Evolutionary conservation across 2,888 invertebrate genomes (phyloP).

Genomic region (Phania funesta): DNA sequence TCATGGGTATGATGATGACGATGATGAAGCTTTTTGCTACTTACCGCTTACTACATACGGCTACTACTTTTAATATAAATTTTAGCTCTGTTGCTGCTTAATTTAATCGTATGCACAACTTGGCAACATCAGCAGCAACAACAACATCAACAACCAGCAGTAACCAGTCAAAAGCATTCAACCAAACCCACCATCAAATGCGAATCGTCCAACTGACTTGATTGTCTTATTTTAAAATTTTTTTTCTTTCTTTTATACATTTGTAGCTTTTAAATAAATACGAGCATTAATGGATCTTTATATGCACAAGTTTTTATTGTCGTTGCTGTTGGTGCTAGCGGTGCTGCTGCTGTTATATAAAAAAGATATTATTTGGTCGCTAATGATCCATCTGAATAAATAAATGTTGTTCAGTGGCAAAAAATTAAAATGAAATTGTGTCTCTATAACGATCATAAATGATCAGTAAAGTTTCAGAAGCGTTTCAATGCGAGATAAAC

Average conservation of each 20-base stretch:
- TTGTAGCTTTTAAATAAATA: slow-evolving; percentile 34
- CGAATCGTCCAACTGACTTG: slow-evolving; percentile 53
- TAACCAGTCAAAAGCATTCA: slow-evolving; percentile 32
- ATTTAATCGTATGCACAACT: slow-evolving; percentile 50
- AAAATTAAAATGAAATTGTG: slow-evolving; percentile 38
- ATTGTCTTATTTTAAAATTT: background rate
- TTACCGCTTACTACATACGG: slow-evolving; percentile 49
- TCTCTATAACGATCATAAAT: slow-evolving; percentile 38
- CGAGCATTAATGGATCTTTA: background rate
- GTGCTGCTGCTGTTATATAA: slow-evolving; percentile 18
- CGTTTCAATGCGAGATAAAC: slow-evolving; percentile 34
- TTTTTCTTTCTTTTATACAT: background rate
- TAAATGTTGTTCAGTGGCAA: slow-evolving; percentile 52
- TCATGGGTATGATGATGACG: slow-evolving; percentile 22
- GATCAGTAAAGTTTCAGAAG: slow-evolving; percentile 16
- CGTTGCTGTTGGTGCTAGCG: slow-evolving; percentile 24
- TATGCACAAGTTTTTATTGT: slow-evolving; percentile 19
- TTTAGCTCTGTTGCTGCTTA: slow-evolving; percentile 3
- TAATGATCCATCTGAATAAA: slow-evolving; percentile 56
- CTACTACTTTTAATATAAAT: slow-evolving; percentile 50
- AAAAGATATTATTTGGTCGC: slow-evolving; percentile 40
- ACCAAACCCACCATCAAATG: slow-evolving; percentile 46
- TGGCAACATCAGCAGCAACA: slow-evolving; percentile 40
- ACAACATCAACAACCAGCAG: background rate
- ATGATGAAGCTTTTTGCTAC: slow-evolving; percentile 53